Conservation (phyloP, 2,797 vertebrate species). For the Parotocinclus haroldoi region DNA sequence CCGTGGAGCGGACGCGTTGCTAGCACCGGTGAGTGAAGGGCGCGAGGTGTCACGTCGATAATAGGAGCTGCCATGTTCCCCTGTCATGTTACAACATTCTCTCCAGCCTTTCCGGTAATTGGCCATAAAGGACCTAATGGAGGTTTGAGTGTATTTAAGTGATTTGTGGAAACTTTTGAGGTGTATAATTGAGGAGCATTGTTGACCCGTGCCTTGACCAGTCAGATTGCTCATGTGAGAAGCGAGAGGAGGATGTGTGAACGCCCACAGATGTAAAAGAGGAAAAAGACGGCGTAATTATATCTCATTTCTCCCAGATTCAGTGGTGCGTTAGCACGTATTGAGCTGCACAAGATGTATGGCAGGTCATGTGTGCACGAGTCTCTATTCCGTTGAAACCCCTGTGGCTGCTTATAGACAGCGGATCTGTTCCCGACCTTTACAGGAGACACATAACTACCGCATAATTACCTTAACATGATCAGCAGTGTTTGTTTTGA, state of each 20-base stretch:
- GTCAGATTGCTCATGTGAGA: constrained; percentile 10
- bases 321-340: constrained; percentile 14
- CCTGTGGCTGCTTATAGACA: too few species aligned
- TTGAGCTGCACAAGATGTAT: neutral
- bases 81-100: constrained; percentile 6
- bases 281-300: too few species aligned
- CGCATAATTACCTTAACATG: too few species aligned
- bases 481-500: too few species aligned
- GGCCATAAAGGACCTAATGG: constrained; percentile 6
- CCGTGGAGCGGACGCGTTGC: neutral
- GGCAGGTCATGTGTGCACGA: neutral
- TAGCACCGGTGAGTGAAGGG: constrained; percentile 13
- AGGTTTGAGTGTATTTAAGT: constrained; percentile 21
- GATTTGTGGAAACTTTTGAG: constrained; percentile 12
- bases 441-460: too few species aligned
- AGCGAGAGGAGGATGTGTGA: neutral
- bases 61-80: constrained; percentile 13
- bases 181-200: constrained; percentile 15
- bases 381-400: too few species aligned
- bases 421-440: too few species aligned
- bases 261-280: neutral
- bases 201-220: constrained; percentile 6
- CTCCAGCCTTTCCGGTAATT: constrained; percentile 8
- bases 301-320: constrained; percentile 6
- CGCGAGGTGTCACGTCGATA: constrained; percentile 21